Evolutionary conservation across 2,113 vertebrate species (phyloP).

Genomic region (Thunnus thynnus): DNA sequence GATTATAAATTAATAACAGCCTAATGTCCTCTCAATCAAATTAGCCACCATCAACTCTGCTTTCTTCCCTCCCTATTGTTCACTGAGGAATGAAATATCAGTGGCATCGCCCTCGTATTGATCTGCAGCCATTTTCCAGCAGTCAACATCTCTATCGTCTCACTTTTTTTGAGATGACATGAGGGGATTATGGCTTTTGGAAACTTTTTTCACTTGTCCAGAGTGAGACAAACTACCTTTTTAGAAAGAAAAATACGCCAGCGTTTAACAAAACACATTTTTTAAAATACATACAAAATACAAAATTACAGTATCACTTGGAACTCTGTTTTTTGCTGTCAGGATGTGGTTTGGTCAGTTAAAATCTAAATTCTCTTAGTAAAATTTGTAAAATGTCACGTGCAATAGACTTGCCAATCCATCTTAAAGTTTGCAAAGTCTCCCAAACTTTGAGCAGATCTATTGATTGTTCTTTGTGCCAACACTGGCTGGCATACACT

Average conservation of each 20-base stretch:
- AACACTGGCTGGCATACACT: neutral
- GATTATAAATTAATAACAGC: constrained; percentile 14
- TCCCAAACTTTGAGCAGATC: neutral
- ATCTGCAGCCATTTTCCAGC: neutral
- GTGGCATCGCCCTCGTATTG: constrained; percentile 2
- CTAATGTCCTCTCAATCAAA: constrained; percentile 34
- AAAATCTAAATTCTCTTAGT: too few relatives aligned
- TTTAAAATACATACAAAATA: too few relatives aligned
- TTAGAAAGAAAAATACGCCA: neutral
- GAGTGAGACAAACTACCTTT: neutral
- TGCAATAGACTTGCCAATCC: too few relatives aligned
- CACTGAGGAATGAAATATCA: neutral
- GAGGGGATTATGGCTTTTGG: neutral
- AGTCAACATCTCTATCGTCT: neutral
- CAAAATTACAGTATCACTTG: too few relatives aligned
- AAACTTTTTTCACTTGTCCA: too few relatives aligned
- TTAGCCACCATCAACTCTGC: constrained; percentile 7
- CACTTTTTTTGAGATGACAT: neutral
- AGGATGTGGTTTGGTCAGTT: too few relatives aligned
- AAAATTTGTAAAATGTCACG: too few relatives aligned
- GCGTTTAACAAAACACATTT: too few relatives aligned
- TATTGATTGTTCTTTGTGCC: constrained; percentile 2
- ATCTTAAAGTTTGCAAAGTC: neutral
- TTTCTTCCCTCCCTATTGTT: neutral
- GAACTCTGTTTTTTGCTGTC: too few relatives aligned